Conservation (phyloP, 1,140 invertebrate species). For the Linepithema humile region DNA sequence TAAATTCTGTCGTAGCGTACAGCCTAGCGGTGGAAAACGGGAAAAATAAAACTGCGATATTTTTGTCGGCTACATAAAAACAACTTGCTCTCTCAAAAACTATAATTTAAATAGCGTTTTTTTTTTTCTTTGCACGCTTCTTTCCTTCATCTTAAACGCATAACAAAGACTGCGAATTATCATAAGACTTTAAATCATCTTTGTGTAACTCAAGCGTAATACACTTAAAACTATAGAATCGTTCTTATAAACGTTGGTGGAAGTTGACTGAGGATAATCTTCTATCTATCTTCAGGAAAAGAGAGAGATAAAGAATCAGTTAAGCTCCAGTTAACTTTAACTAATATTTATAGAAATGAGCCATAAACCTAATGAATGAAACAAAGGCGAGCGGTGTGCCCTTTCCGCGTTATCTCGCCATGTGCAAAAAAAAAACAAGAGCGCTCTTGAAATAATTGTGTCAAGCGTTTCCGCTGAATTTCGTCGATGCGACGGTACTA, state of each 20-base stretch:
- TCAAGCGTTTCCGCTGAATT: slow-evolving; percentile 44
- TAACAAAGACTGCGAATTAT: background rate
- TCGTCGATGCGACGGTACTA: slow-evolving; percentile 37
- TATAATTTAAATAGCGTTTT: background rate
- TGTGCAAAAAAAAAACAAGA: background rate
- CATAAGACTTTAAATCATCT: background rate
- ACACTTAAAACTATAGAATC: too few relatives aligned
- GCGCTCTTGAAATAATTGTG: slow-evolving; percentile 38
- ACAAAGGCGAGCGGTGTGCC: background rate
- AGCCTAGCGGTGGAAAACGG: background rate
- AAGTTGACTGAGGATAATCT: slow-evolving; percentile 17
- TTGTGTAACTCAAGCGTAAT: too few relatives aligned
- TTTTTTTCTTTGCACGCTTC: background rate
- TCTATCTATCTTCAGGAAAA: background rate
- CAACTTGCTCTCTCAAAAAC: background rate
- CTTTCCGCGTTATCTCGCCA: background rate
- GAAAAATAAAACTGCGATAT: background rate
- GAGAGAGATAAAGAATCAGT: background rate
- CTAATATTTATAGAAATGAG: background rate
- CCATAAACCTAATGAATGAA: background rate
- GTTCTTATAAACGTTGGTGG: too few relatives aligned
- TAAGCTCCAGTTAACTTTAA: background rate
- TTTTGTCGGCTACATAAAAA: background rate
- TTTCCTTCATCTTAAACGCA: background rate
- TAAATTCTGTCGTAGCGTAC: background rate